These are phyloP conservation scores for Enteromius anoplus DNA, from an alignment of 2,797 vertebrate genomes.

Conservation along the genomic window DNA sequence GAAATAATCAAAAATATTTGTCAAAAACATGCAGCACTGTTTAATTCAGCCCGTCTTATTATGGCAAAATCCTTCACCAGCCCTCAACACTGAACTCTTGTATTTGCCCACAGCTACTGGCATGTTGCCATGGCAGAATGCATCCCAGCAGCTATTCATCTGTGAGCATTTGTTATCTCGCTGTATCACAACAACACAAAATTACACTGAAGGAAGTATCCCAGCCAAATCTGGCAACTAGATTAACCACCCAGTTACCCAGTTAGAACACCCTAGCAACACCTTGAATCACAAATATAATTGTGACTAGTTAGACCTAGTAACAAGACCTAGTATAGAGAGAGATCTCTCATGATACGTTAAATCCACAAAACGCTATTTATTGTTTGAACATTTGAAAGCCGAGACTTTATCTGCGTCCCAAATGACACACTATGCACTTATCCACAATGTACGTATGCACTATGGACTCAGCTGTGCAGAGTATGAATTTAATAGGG, in stretches of 20 bases:
- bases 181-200: slow-evolving; percentile 46
- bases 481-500: no score
- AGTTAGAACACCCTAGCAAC: slow-evolving; percentile 3
- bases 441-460: no score
- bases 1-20: neutral
- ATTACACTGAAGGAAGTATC: neutral
- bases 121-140: slow-evolving; percentile 47
- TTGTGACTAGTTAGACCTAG: no score
- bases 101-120: slow-evolving; percentile 35
- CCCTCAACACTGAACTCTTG: slow-evolving; percentile 33
- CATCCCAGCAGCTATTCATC: slow-evolving; percentile 47
- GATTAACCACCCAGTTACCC: neutral
- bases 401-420: neutral
- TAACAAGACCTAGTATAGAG: neutral
- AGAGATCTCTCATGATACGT: neutral
- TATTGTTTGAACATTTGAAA: neutral
- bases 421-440: no score
- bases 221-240: neutral
- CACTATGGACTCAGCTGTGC: no score
- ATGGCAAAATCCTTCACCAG: neutral
- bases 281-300: neutral
- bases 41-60: slow-evolving; percentile 13
- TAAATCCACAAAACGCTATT: neutral
- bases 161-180: slow-evolving; percentile 40
- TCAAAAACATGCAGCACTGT: neutral